phyloP scores from a whole-genome alignment of 92 coral and sea anemone species.

The Epizoanthus ramosus region DNA sequence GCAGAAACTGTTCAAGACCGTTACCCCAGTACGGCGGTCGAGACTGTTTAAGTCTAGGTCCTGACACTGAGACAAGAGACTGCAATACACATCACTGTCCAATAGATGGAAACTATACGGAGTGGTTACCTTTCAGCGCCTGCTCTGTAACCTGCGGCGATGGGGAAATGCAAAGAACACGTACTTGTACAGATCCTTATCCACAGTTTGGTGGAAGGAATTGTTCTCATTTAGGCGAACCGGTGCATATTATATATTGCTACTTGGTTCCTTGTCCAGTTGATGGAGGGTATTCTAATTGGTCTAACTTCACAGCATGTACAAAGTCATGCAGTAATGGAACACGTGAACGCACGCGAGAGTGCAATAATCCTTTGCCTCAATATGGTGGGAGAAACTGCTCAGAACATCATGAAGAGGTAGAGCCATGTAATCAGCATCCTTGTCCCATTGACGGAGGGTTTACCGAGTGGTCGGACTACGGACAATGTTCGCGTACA shows the following conservation, averaged over 20 bases:
- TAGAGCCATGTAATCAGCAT: conserved; percentile 45
- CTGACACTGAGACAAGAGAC: conserved; percentile 37
- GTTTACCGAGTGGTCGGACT: conserved; percentile 71
- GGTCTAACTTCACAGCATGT: conserved; percentile 68
- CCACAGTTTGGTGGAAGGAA: conserved; percentile 83
- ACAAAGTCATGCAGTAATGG: conserved; percentile 61
- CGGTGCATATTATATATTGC: conserved; percentile 51
- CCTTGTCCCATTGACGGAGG: conserved; percentile 78
- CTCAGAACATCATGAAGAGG: conserved; percentile 46
- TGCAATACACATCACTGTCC: conserved; percentile 79
- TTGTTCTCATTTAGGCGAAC: conserved; percentile 71
- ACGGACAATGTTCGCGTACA: conserved; percentile 63
- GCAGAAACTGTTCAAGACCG: conserved; percentile 65
- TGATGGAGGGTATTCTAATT: conserved; percentile 55
- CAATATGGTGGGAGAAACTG: conserved; percentile 67
- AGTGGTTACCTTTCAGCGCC: conserved; percentile 65
- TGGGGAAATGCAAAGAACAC: conserved; percentile 58
- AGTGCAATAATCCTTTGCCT: conserved; percentile 67
- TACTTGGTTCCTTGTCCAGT: conserved; percentile 65
- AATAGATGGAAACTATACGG: conserved; percentile 73
- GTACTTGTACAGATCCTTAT: conserved; percentile 72
- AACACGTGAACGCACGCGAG: conserved; percentile 44
- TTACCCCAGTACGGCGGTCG: conserved; percentile 62
- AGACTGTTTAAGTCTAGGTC: conserved; percentile 68
- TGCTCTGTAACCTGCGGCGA: conserved; percentile 76